phyloP scores from a whole-genome alignment of 2,888 invertebrate genomes.

The Oligia fasciuncula region DNA sequence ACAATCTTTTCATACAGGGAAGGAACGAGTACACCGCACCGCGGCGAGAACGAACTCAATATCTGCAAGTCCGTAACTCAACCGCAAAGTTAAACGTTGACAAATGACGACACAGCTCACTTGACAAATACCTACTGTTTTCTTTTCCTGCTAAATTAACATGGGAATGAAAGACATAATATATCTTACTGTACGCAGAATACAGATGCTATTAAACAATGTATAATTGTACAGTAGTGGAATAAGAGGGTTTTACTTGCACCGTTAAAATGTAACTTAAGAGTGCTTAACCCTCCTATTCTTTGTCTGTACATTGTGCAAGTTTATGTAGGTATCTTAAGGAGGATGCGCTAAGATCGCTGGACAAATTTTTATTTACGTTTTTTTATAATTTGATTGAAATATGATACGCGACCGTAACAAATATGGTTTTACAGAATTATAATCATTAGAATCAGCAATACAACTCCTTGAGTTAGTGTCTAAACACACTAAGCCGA shows the following conservation, averaged over 20 bases:
- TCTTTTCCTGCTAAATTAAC: slow-evolving; percentile 35
- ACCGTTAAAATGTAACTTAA: background rate
- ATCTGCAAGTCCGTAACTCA: slow-evolving; percentile 23
- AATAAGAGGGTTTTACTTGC: background rate
- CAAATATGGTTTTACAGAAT: too few species aligned
- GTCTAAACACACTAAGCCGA: too few species aligned
- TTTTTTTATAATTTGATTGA: too few species aligned
- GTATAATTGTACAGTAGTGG: background rate
- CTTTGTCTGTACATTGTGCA: background rate
- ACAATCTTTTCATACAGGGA: slow-evolving; percentile 5
- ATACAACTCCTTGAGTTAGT: too few species aligned
- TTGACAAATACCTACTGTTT: slow-evolving; percentile 24
- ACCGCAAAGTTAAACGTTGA: slow-evolving; percentile 32
- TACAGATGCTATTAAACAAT: background rate
- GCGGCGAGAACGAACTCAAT: background rate
- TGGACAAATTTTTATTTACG: background rate
- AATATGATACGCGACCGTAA: too few species aligned
- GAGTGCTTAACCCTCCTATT: background rate
- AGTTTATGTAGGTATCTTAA: background rate
- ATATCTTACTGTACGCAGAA: background rate
- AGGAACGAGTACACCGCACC: background rate
- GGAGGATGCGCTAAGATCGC: background rate
- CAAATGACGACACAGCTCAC: slow-evolving; percentile 27
- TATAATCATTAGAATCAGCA: too few species aligned
- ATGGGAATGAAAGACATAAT: background rate